A percentile compares a stretch with the other conserved stretches of the same genome.
Conservation (phyloP, 2,113 vertebrate species). For the Podarcis raffonei region DNA sequence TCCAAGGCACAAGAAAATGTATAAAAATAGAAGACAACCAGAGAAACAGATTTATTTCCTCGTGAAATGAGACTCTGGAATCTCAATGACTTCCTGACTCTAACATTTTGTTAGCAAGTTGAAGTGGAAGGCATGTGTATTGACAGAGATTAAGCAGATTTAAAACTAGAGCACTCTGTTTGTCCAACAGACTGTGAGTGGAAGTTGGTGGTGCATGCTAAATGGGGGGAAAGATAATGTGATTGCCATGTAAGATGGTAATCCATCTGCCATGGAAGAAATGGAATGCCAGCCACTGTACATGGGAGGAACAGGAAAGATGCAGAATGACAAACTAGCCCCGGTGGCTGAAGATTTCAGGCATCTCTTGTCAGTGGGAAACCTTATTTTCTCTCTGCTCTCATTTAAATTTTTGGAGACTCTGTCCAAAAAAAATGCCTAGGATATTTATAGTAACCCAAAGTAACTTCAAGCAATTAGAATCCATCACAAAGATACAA, state of each 20-base stretch:
- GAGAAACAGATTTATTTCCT: conserved; percentile 5
- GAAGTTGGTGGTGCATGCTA: conserved; percentile 59
- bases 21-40: neutral
- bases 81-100: neutral
- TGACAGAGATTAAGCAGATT: conserved; percentile 50
- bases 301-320: conserved; percentile 7
- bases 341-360: conserved; percentile 33
- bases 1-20: conserved; percentile 9
- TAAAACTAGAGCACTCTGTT: conserved; percentile 53
- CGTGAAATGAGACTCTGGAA: neutral
- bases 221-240: conserved; percentile 65
- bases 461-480: neutral
- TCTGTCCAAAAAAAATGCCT: conserved; percentile 4
- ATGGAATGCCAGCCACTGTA: conserved; percentile 34
- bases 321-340: neutral
- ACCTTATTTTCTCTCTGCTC: too few relatives aligned
- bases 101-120: conserved; percentile 6
- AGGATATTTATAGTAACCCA: neutral
- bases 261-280: conserved; percentile 60
- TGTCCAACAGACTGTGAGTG: conserved; percentile 61
- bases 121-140: conserved; percentile 27
- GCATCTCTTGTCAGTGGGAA: conserved; percentile 35
- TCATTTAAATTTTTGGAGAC: conserved; percentile 7
- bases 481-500: neutral
- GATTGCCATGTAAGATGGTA: conserved; percentile 56